Evolutionary conservation across 2,888 invertebrate genomes (phyloP).

Genomic region (Chrysomela aeneicollis): DNA sequence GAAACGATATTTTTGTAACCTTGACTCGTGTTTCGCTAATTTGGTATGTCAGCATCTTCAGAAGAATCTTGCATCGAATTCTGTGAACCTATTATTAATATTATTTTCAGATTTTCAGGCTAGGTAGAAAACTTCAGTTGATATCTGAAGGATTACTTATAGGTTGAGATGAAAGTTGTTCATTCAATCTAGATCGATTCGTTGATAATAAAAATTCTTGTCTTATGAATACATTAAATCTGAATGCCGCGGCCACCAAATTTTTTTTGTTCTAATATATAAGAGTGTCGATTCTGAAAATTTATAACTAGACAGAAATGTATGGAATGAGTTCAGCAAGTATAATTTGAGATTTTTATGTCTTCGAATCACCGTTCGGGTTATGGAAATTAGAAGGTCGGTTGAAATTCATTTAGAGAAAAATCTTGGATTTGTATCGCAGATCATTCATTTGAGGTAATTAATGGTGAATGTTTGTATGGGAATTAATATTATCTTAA

Average conservation of each 20-base stretch:
- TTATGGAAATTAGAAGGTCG: constrained; percentile 6
- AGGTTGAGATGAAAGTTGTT: constrained; percentile 37
- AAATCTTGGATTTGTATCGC: no score
- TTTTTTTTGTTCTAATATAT: constrained; percentile 27
- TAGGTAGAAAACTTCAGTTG: no score
- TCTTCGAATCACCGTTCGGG: neutral
- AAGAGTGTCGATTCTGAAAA: constrained; percentile 29
- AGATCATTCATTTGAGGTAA: no score
- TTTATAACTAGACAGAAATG: constrained; percentile 16
- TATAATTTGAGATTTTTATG: neutral
- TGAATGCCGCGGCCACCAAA: constrained; percentile 25
- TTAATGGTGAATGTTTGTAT: no score
- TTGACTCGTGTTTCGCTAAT: no score
- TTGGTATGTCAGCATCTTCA: no score
- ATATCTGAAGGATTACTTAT: constrained; percentile 27
- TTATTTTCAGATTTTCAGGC: constrained; percentile 21
- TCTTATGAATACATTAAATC: constrained; percentile 33
- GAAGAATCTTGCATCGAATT: neutral
- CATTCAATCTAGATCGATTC: constrained; percentile 38
- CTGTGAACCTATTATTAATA: constrained; percentile 2
- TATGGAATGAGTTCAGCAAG: neutral
- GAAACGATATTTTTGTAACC: no score
- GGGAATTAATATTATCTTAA: no score
- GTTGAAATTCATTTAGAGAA: neutral
- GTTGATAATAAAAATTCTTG: constrained; percentile 32